Evolutionary conservation across 2,113 vertebrate genomes (phyloP).

Genomic region (Propithecus coquereli): DNA sequence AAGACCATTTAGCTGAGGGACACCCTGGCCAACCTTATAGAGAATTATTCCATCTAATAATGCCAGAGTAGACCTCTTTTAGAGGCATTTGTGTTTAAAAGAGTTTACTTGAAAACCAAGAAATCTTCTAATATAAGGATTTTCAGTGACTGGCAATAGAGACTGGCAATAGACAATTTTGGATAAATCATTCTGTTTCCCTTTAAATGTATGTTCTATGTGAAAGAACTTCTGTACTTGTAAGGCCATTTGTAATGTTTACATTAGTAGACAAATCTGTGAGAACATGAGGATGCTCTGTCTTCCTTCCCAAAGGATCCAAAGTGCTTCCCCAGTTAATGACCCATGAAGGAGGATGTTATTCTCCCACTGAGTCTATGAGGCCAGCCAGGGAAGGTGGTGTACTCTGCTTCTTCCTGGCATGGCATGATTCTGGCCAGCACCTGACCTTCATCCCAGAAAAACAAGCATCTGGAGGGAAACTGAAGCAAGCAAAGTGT

Average conservation of each 20-base stretch:
- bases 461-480: neutral
- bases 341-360: neutral
- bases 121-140: neutral
- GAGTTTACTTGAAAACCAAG: conserved; percentile 8
- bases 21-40: neutral
- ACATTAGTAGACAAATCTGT: neutral
- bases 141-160: neutral
- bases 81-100: neutral
- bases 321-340: neutral
- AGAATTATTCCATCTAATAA: neutral
- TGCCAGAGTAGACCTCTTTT: neutral
- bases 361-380: neutral
- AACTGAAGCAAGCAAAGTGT: neutral
- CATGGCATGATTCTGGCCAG: neutral
- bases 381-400: neutral
- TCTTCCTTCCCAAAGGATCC: neutral
- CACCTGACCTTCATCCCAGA: neutral
- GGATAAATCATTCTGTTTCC: neutral
- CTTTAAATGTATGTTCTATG: neutral
- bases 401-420: neutral
- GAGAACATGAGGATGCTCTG: neutral
- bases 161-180: no score
- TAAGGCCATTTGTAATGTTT: neutral
- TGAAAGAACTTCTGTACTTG: neutral
- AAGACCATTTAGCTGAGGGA: neutral